Conservation (phyloP, 1,140 invertebrate species). For the Oreohelix idahoensis region DNA sequence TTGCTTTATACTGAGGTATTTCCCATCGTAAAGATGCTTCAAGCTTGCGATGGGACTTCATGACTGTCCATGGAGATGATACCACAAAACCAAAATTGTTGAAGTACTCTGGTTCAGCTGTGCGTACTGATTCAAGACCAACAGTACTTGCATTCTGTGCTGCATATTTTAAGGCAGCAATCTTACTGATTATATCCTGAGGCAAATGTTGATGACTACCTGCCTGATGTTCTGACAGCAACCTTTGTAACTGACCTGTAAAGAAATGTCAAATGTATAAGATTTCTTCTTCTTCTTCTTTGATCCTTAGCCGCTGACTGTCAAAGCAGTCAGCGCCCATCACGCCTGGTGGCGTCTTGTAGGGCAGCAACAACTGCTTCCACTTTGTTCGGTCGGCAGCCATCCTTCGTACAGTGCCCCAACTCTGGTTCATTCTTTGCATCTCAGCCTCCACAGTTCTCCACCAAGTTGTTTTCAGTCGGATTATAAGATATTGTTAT, state of each 20-base stretch:
- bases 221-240: slow-evolving; percentile 53
- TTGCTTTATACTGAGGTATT: slow-evolving; percentile 47
- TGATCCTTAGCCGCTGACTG: too few relatives aligned
- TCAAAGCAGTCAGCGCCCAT: too few relatives aligned
- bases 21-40: slow-evolving; percentile 48
- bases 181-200: slow-evolving; percentile 38
- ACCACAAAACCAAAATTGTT: slow-evolving; percentile 57
- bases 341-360: too few relatives aligned
- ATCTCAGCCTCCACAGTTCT: too few relatives aligned
- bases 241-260: slow-evolving; percentile 63
- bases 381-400: too few relatives aligned
- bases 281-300: too few relatives aligned
- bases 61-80: slow-evolving; percentile 58
- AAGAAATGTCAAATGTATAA: slow-evolving; percentile 35
- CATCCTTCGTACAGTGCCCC: too few relatives aligned
- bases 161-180: slow-evolving; percentile 48
- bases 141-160: slow-evolving; percentile 48
- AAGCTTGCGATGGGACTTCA: slow-evolving; percentile 53
- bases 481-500: too few relatives aligned
- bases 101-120: slow-evolving; percentile 62
- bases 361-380: too few relatives aligned
- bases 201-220: slow-evolving; percentile 49
- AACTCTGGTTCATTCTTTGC: too few relatives aligned
- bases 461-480: too few relatives aligned
- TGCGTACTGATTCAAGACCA: slow-evolving; percentile 57